phyloP scores from a whole-genome alignment of 2,888 invertebrate species.

The Tinea pellionella region DNA sequence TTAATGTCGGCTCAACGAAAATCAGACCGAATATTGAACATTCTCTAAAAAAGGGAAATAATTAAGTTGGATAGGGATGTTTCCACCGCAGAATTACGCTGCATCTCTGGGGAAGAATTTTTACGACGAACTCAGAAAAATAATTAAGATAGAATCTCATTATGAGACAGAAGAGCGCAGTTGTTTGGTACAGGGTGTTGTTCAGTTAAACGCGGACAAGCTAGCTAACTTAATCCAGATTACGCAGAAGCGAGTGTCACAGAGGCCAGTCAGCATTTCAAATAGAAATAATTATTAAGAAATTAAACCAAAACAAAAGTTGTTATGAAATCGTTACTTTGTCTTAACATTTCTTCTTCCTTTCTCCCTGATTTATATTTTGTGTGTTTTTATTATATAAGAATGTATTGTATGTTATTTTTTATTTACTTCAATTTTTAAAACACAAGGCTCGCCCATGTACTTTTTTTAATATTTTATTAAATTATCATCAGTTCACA shows the following conservation, averaged over 20 bases:
- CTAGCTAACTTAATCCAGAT: constrained; percentile 14
- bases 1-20: constrained; percentile 52
- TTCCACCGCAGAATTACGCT: constrained; percentile 43
- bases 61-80: constrained; percentile 49
- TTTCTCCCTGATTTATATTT: no score
- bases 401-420: no score
- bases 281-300: neutral
- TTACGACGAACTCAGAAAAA: constrained; percentile 46
- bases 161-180: constrained; percentile 27
- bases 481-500: no score
- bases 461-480: no score
- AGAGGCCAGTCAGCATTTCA: neutral
- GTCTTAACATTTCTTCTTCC: no score
- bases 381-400: no score
- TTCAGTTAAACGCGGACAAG: constrained; percentile 11
- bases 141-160: constrained; percentile 53
- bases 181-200: constrained; percentile 16
- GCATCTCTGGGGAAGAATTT: constrained; percentile 37
- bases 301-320: no score
- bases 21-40: constrained; percentile 57
- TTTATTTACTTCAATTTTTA: no score
- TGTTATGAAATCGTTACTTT: no score
- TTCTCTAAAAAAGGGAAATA: constrained; percentile 44
- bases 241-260: neutral
- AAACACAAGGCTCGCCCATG: no score